Conservation (phyloP, 2,797 vertebrate species). For the Trichosurus vulpecula region DNA sequence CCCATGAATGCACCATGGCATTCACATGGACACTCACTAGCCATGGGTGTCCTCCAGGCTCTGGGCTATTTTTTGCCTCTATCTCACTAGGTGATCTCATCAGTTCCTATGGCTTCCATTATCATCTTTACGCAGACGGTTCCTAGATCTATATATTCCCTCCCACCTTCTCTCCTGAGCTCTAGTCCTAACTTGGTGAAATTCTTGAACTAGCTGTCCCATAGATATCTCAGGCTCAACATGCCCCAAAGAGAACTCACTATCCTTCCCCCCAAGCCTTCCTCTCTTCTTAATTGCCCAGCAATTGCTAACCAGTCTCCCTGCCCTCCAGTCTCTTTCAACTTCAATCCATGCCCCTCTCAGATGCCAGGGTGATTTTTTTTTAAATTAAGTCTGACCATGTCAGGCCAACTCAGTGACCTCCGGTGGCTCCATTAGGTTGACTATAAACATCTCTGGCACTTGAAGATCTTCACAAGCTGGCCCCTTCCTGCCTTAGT, state of each 20-base stretch:
- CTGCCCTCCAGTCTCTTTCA: background rate
- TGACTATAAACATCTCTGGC: background rate
- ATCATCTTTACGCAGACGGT: background rate
- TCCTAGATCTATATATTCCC: background rate
- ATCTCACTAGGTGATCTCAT: background rate
- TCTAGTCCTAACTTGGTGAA: background rate
- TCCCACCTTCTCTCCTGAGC: background rate
- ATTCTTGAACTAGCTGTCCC: background rate
- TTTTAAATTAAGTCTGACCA: background rate
- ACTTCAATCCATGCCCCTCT: background rate
- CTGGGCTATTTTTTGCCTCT: background rate
- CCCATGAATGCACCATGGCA: too few species aligned
- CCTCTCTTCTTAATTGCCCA: background rate
- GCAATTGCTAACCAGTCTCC: background rate
- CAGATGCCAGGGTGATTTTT: background rate
- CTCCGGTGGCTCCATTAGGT: background rate
- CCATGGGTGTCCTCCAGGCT: background rate
- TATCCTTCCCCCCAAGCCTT: background rate
- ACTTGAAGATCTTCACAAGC: background rate
- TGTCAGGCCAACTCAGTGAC: rapidly evolving
- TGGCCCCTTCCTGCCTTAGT: background rate
- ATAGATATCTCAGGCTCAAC: background rate
- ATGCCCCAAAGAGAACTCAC: too few species aligned
- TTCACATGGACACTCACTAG: too few species aligned
- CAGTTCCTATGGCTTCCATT: too few species aligned